phyloP scores from a whole-genome alignment of 2,113 vertebrate species.

The Megaceryle maxima region DNA sequence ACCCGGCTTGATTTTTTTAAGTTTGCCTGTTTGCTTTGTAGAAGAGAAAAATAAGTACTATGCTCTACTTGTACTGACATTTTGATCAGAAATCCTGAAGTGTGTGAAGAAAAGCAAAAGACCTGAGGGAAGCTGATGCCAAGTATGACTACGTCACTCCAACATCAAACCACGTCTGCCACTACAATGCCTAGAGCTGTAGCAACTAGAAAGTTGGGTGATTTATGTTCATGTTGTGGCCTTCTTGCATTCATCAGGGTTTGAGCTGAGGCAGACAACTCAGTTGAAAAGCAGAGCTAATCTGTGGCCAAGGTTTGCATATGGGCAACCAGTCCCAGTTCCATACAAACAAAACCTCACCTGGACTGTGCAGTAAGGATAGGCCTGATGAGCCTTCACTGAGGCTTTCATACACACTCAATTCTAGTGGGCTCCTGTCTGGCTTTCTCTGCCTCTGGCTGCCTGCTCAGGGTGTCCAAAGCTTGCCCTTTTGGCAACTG shows the following conservation, averaged over 20 bases:
- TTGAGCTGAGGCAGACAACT: not conserved
- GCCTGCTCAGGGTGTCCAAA: not conserved
- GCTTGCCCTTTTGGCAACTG: not conserved
- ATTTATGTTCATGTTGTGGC: not conserved
- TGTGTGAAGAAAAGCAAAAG: not conserved
- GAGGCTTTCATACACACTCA: not conserved
- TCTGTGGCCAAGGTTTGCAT: not conserved
- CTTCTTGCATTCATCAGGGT: not conserved
- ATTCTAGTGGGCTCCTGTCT: not conserved
- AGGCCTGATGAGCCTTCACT: not conserved
- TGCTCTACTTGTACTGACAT: not conserved
- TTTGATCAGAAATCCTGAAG: not conserved
- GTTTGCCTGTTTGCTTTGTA: not conserved
- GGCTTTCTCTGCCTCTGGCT: not conserved
- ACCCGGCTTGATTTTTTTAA: not conserved
- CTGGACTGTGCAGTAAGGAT: not conserved
- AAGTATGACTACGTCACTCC: not conserved
- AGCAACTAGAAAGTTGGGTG: not conserved
- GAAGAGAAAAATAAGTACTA: not conserved
- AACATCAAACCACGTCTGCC: not conserved
- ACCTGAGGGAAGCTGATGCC: not conserved
- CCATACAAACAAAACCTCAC: not conserved
- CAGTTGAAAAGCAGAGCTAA: not conserved
- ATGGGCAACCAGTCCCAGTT: fast-evolving
- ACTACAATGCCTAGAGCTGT: not conserved